These are phyloP conservation scores for Cerastoderma edule DNA, from an alignment of 2,888 invertebrate species.

Conservation along the genomic window DNA sequence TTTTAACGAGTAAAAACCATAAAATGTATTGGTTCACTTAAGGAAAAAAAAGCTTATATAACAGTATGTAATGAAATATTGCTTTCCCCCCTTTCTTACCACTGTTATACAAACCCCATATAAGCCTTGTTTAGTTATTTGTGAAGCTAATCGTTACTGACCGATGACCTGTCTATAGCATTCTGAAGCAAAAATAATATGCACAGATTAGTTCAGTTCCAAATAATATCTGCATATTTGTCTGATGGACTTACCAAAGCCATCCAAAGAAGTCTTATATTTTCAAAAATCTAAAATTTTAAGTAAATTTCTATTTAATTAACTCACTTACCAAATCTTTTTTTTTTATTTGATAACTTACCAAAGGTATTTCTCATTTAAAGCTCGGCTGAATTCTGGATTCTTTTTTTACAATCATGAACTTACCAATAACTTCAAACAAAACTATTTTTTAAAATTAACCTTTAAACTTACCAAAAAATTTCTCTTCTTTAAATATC, in stretches of 20 bases:
- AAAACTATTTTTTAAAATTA: too few species aligned
- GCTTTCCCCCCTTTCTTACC: slow-evolving; percentile 64
- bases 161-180: slow-evolving; percentile 63
- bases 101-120: slow-evolving; percentile 73
- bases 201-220: slow-evolving; percentile 61
- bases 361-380: slow-evolving; percentile 4
- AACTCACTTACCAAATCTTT: slow-evolving; percentile 16
- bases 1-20: background rate
- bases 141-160: slow-evolving; percentile 53
- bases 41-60: slow-evolving; percentile 12
- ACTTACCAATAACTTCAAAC: slow-evolving; percentile 7
- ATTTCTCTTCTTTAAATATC: slow-evolving; percentile 8
- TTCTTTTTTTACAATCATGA: background rate
- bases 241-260: slow-evolving; percentile 33
- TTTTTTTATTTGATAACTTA: slow-evolving; percentile 20
- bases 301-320: background rate
- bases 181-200: slow-evolving; percentile 73
- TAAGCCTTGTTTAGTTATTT: slow-evolving; percentile 54
- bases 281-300: slow-evolving; percentile 14
- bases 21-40: background rate
- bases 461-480: slow-evolving; percentile 42
- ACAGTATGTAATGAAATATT: slow-evolving; percentile 19
- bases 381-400: background rate
- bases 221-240: slow-evolving; percentile 21
- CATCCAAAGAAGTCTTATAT: background rate